phyloP scores from a whole-genome alignment of 2,113 vertebrate species.

The Stegastes partitus region DNA sequence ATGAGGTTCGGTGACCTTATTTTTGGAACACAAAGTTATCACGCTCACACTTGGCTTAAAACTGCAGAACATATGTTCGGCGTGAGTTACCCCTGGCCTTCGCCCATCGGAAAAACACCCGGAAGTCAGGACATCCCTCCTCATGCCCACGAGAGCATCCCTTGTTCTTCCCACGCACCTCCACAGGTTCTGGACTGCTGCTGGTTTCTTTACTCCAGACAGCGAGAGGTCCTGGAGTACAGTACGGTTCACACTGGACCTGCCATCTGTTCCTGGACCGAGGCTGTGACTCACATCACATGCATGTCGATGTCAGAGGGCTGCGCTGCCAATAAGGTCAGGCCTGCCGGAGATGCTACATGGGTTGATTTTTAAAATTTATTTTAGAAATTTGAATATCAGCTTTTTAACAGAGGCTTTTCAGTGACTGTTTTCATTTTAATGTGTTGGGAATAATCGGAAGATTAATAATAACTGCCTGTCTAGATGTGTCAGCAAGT shows the following conservation, averaged over 20 bases:
- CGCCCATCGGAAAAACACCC: slow-evolving; percentile 33
- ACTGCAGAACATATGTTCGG: slow-evolving; percentile 32
- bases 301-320: slow-evolving; percentile 26
- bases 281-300: slow-evolving; percentile 38
- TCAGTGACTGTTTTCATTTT: slow-evolving; percentile 1
- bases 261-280: slow-evolving; percentile 54
- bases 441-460: slow-evolving; percentile 1
- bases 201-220: slow-evolving; percentile 35
- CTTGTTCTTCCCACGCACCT: slow-evolving; percentile 34
- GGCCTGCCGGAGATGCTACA: background rate
- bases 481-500: too few relatives aligned
- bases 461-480: too few relatives aligned
- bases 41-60: slow-evolving; percentile 21
- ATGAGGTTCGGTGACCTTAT: background rate
- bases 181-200: slow-evolving; percentile 33
- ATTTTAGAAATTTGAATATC: slow-evolving; percentile 26
- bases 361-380: background rate
- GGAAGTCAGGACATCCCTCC: slow-evolving; percentile 64
- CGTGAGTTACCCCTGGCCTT: background rate
- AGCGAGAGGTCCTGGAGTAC: slow-evolving; percentile 21
- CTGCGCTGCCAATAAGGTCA: background rate
- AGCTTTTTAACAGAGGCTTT: slow-evolving; percentile 35
- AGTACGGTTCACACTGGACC: background rate
- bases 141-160: slow-evolving; percentile 9
- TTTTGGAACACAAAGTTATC: background rate